Evolutionary conservation across 2,797 vertebrate species (phyloP).

Genomic region (Enteromius treurensis): DNA sequence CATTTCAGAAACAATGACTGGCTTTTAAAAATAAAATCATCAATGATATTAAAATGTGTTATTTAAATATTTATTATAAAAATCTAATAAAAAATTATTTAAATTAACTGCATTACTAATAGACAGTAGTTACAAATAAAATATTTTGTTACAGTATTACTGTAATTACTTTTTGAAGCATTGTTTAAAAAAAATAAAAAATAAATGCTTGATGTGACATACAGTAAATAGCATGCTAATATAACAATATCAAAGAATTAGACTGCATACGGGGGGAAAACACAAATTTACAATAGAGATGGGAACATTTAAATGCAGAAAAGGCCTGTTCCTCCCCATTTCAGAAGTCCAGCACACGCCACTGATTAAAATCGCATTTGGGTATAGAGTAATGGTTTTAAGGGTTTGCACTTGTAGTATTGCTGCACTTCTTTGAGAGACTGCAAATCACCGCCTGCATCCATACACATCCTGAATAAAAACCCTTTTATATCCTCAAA

Average conservation of each 20-base stretch:
- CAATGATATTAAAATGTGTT: not conserved
- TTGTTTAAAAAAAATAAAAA: not conserved
- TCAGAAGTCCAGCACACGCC: slow-evolving; percentile 7
- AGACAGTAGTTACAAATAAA: not conserved
- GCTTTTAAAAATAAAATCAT: not conserved
- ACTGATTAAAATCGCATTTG: slow-evolving; percentile 20
- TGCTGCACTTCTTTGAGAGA: slow-evolving; percentile 76
- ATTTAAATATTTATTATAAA: not conserved
- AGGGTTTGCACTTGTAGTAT: slow-evolving; percentile 25
- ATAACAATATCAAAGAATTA: not conserved
- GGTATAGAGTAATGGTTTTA: slow-evolving; percentile 29
- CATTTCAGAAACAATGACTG: not conserved
- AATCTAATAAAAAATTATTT: not conserved
- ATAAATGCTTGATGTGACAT: not conserved
- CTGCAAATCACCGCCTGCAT: slow-evolving; percentile 84
- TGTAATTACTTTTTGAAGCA: not conserved
- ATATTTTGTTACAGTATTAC: not conserved
- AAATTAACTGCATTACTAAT: not conserved
- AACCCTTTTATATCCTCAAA: slow-evolving; percentile 88
- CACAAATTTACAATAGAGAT: too few species aligned
- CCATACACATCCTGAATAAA: slow-evolving; percentile 86
- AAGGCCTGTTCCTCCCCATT: not conserved
- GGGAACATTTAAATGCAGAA: not conserved
- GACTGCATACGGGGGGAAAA: not conserved
- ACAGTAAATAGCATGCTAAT: not conserved